Conservation (phyloP, 2,113 vertebrate genomes). For the Gasterosteus aculeatus region DNA sequence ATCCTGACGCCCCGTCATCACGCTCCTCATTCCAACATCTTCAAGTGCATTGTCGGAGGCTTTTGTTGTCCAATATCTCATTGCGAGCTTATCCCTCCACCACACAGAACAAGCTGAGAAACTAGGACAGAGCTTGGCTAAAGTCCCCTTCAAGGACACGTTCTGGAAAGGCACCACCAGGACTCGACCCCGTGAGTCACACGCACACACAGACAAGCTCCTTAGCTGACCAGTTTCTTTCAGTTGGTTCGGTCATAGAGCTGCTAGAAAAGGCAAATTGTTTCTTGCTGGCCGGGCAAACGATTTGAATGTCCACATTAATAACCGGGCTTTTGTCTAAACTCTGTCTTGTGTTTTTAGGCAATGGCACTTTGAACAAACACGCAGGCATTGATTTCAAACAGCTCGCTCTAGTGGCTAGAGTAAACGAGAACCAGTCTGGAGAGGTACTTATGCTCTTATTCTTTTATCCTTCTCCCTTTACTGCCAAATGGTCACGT, state of each 20-base stretch:
- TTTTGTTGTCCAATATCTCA: neutral
- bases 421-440: constrained; percentile 95
- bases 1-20: neutral
- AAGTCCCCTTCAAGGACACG: constrained; percentile 95
- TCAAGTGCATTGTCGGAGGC: neutral
- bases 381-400: constrained; percentile 94
- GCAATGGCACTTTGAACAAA: constrained; percentile 97
- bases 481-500: neutral
- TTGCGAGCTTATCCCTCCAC: constrained; percentile 7
- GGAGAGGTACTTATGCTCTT: constrained; percentile 86
- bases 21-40: neutral
- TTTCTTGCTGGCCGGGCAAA: neutral
- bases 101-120: constrained; percentile 92
- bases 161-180: constrained; percentile 99
- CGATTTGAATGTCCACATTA: constrained; percentile 8
- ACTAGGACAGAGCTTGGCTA: constrained; percentile 91
- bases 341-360: constrained; percentile 73
- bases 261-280: constrained; percentile 11
- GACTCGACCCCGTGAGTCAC: constrained; percentile 92
- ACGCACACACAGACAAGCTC: constrained; percentile 10
- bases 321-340: constrained; percentile 9
- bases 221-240: constrained; percentile 25
- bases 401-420: constrained; percentile 88
- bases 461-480: neutral
- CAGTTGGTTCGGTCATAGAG: neutral